Conservation (phyloP, 1,140 invertebrate species). For the Pogonomyrmex californicus region DNA sequence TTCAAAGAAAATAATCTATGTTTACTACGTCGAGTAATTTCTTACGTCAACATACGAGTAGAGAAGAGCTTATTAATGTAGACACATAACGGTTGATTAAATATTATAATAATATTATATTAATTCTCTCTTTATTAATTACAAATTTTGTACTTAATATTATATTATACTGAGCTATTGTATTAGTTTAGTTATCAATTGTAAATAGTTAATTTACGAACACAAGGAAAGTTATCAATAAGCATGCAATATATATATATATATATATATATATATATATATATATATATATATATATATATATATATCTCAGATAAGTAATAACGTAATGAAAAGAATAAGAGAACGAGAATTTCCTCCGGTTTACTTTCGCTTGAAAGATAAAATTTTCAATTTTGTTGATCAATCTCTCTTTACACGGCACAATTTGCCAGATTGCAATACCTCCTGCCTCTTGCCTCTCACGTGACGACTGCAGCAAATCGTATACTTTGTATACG, state of each 20-base stretch:
- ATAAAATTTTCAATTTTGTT: conserved; percentile 35
- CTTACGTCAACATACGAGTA: too few species aligned
- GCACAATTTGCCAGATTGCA: background rate
- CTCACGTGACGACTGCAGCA: conserved; percentile 14
- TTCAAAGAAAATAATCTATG: background rate
- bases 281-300: too few species aligned
- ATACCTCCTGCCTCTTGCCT: background rate
- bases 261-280: too few species aligned
- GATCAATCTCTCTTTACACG: conserved; percentile 13
- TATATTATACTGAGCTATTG: background rate
- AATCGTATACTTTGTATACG: conserved; percentile 34
- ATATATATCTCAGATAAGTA: too few species aligned
- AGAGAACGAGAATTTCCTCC: background rate
- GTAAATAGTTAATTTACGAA: background rate
- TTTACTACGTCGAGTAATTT: background rate
- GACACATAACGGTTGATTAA: background rate
- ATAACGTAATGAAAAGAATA: background rate
- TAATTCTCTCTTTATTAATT: background rate
- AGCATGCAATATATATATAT: background rate
- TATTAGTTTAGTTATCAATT: too few species aligned
- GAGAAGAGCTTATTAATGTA: background rate
- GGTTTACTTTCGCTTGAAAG: background rate
- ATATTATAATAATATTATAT: background rate
- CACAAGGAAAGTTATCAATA: background rate
- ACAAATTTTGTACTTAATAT: background rate